A percentile compares a stretch with the other conserved stretches of the same genome.
Evolutionary conservation across 2,888 invertebrate species (phyloP).

Genomic region (Anorthoa munda): DNA sequence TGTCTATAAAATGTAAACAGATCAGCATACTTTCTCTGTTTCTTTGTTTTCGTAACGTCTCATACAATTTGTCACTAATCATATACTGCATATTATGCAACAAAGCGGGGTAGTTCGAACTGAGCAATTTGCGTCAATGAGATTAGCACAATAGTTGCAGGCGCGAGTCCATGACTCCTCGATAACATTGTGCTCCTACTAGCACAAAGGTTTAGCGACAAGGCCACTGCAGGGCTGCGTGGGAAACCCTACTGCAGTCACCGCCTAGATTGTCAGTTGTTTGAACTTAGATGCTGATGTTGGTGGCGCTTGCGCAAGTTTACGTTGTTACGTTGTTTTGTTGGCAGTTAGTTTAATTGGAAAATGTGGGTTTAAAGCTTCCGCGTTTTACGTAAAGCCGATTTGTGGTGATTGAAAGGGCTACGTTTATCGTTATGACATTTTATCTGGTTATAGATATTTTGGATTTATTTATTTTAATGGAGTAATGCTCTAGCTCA

Average conservation of each 20-base stretch:
- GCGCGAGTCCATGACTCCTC: conserved; percentile 73
- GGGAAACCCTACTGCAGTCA: conserved; percentile 75
- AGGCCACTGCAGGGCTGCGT: conserved; percentile 79
- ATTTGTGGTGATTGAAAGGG: not conserved
- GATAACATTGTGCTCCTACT: conserved; percentile 71
- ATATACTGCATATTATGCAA: conserved; percentile 10
- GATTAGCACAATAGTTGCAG: conserved; percentile 66
- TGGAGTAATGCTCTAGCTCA: no score
- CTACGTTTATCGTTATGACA: not conserved
- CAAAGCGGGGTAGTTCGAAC: conserved; percentile 37
- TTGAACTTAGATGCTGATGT: conserved; percentile 59
- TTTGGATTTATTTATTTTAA: not conserved
- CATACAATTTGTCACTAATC: conserved; percentile 1
- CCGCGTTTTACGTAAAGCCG: conserved; percentile 44
- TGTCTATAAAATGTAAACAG: no score
- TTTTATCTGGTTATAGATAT: not conserved
- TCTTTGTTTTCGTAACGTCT: not conserved
- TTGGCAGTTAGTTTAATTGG: conserved; percentile 32
- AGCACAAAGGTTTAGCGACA: conserved; percentile 83
- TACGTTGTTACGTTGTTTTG: conserved; percentile 34
- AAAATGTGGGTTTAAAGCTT: conserved; percentile 41
- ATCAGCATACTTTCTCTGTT: not conserved
- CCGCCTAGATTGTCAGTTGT: conserved; percentile 59
- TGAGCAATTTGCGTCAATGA: conserved; percentile 56
- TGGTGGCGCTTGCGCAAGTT: conserved; percentile 45